phyloP scores from a whole-genome alignment of 2,797 vertebrate genomes.

The Malacoctenus gilli region DNA sequence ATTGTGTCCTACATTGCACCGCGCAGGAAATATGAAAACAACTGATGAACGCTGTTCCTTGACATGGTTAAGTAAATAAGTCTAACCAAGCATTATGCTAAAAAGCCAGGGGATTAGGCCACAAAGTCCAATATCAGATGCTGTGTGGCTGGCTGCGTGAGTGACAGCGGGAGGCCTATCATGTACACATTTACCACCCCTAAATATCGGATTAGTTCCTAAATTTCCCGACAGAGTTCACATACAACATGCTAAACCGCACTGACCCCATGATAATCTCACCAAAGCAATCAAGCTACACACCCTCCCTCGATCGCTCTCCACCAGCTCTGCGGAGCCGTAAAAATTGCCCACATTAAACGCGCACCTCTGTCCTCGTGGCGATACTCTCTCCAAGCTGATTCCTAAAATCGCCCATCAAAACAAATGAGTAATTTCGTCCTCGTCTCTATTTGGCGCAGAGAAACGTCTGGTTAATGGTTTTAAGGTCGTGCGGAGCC shows the following conservation, averaged over 20 bases:
- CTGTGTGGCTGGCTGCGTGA: conserved; percentile 37
- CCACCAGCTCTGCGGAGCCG: conserved; percentile 2
- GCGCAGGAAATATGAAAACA: conserved; percentile 44
- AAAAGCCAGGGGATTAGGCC: conserved; percentile 46
- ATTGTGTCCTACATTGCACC: conserved; percentile 20
- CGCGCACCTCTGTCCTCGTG: not conserved
- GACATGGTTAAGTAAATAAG: conserved; percentile 44
- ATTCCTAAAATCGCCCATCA: conserved; percentile 9
- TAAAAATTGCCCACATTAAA: not conserved
- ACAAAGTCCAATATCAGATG: conserved; percentile 35
- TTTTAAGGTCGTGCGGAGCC: conserved; percentile 35
- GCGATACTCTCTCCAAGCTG: conserved; percentile 1
- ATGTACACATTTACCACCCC: conserved; percentile 53
- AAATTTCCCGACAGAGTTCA: conserved; percentile 39
- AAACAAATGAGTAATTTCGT: conserved; percentile 21
- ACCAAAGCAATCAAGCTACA: conserved; percentile 15
- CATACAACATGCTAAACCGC: conserved; percentile 24
- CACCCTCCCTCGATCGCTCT: not conserved
- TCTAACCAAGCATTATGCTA: conserved; percentile 48
- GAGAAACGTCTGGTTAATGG: conserved; percentile 52
- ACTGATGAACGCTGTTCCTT: conserved; percentile 50
- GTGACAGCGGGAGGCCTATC: conserved; percentile 45
- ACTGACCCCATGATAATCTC: conserved; percentile 47
- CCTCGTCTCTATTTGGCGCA: conserved; percentile 44
- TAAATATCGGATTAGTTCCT: conserved; percentile 60